Percentiles rank a stretch among this genome's conserved stretches.
phyloP scores from a whole-genome alignment of 1,140 invertebrate genomes.

The Neoseiulus cucumeris region DNA sequence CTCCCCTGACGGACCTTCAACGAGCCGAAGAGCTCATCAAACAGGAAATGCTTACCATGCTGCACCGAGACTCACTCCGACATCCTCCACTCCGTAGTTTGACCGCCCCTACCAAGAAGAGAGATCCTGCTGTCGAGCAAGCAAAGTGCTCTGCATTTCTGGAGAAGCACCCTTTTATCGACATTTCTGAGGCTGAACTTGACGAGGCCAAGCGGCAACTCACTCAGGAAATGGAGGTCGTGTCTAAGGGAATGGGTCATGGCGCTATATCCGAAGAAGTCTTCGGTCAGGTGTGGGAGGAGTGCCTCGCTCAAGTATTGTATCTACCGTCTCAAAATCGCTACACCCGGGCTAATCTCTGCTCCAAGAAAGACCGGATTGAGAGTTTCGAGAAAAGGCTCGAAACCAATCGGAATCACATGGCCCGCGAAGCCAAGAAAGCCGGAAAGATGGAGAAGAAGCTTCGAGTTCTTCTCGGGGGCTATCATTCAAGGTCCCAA shows the following conservation, averaged over 20 bases:
- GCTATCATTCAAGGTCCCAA: conserved; percentile 66
- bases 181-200: conserved; percentile 48
- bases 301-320: conserved; percentile 67
- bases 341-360: conserved; percentile 79
- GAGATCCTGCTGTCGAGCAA: conserved; percentile 5
- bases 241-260: conserved; percentile 80
- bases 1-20: conserved; percentile 62
- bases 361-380: conserved; percentile 81
- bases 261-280: conserved; percentile 74
- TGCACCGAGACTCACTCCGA: conserved; percentile 59
- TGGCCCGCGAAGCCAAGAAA: conserved; percentile 83
- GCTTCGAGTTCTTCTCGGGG: conserved; percentile 73
- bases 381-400: conserved; percentile 78
- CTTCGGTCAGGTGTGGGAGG: conserved; percentile 90
- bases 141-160: conserved; percentile 46
- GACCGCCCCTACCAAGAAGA: conserved; percentile 2
- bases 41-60: conserved; percentile 85
- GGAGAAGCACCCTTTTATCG: conserved; percentile 61
- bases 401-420: conserved; percentile 70
- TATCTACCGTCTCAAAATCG: conserved; percentile 68
- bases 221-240: conserved; percentile 61
- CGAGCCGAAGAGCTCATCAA: conserved; percentile 92
- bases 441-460: conserved; percentile 97
- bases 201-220: conserved; percentile 43
- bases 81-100: conserved; percentile 29